Evolutionary conservation across 2,797 vertebrate species (phyloP).

Genomic region (Macrochelys suwanniensis): DNA sequence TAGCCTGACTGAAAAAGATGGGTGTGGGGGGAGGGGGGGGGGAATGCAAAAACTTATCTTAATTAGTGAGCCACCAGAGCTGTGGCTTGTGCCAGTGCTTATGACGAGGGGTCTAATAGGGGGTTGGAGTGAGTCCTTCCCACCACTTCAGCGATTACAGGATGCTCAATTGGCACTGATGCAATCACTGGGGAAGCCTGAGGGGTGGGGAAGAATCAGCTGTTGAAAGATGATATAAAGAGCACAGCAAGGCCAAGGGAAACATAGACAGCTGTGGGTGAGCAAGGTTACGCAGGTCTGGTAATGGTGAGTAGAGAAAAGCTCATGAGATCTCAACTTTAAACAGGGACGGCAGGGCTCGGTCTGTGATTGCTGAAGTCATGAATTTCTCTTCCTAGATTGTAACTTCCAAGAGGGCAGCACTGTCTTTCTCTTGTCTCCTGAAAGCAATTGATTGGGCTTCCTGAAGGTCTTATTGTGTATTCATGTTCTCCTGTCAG

Average conservation of each 20-base stretch:
- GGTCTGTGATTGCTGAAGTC: background rate
- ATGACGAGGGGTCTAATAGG: fast-evolving
- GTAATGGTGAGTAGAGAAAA: slow-evolving; percentile 39
- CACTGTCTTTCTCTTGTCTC: background rate
- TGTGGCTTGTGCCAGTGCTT: fast-evolving
- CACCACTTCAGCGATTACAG: fast-evolving
- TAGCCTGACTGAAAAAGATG: background rate
- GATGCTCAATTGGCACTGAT: slow-evolving; percentile 45
- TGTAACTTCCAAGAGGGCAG: background rate
- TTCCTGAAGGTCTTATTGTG: background rate
- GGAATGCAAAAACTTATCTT: background rate
- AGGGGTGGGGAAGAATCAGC: slow-evolving; percentile 29
- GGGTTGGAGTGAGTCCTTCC: fast-evolving
- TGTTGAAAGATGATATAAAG: slow-evolving; percentile 51
- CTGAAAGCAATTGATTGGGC: background rate
- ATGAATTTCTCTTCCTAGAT: background rate
- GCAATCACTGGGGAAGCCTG: background rate
- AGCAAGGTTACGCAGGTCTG: background rate
- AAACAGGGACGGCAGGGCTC: background rate
- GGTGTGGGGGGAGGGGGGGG: background rate
- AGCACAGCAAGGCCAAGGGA: fast-evolving
- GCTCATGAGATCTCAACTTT: background rate
- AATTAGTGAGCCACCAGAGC: background rate
- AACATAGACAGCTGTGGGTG: fast-evolving
- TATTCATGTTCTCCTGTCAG: background rate